Evolutionary conservation across 1,140 invertebrate species (phyloP).

Genomic region (Temnothorax longispinosus): DNA sequence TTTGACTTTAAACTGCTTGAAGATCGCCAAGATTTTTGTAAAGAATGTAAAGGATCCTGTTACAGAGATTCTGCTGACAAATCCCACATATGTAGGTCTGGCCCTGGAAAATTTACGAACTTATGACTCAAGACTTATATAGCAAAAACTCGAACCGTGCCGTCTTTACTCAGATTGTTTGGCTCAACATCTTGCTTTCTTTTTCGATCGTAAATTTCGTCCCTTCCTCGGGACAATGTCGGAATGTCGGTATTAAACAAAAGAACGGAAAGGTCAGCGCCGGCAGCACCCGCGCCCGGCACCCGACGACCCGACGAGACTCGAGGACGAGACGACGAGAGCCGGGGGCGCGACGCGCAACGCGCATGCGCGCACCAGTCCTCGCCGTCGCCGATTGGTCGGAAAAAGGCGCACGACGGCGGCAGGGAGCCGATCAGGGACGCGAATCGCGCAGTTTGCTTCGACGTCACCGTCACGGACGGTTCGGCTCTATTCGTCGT

Average conservation of each 20-base stretch:
- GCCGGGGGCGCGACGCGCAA: too few species aligned
- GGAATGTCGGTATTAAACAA: background rate
- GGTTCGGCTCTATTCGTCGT: background rate
- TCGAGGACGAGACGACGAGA: background rate
- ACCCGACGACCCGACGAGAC: too few species aligned
- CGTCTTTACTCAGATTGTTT: background rate
- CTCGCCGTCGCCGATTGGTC: conserved; percentile 14
- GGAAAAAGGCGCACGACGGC: background rate
- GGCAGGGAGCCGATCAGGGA: background rate
- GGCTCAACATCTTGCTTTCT: background rate
- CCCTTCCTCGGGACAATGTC: background rate
- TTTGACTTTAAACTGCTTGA: background rate
- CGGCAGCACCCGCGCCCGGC: too few species aligned
- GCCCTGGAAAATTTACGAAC: background rate
- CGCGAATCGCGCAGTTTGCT: background rate
- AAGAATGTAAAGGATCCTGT: background rate
- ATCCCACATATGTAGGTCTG: background rate
- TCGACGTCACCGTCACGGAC: too few species aligned
- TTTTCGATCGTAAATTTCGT: background rate
- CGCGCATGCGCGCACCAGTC: conserved; percentile 28
- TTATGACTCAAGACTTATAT: background rate
- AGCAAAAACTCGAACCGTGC: background rate
- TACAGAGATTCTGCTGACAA: background rate
- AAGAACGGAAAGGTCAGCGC: background rate
- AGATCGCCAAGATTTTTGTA: background rate